Base-by-base conservation (phyloP, 2,113 vertebrate genomes). In the Poicephalus meyeri region DNA sequence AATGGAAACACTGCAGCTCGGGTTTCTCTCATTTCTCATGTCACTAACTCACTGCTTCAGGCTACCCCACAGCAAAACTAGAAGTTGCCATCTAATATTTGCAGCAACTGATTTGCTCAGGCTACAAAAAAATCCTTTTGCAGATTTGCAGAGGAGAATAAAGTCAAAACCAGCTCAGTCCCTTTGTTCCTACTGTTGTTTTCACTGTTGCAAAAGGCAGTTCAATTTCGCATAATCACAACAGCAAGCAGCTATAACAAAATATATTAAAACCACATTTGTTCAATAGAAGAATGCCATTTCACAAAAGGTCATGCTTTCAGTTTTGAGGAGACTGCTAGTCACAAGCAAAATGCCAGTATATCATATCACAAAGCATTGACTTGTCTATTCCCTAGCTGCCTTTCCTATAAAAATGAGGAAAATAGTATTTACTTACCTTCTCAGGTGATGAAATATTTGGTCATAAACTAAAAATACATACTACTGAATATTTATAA, bases 251-350 rank as follows among this genome's bases (percentile, higher is more conserved):
- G 82, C 82, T 91, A 86, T 55, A 93, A 71, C 76, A 90, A 82
- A 97, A 93, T 81, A 68, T 71, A 94, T 90, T 91, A 90, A 93
- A 94, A 77, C 1, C 88, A 83, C 92, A 94, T 94, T 93, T 93
- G 86, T 81, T 95, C 91, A 91, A 94, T 90, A 93, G 86, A 90
- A 90, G 42, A 86, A 88, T 86, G 88, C 60, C 89, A 91, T 91
- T 96, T 96, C 80, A 68, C 60, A 63, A 96, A 96, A 96, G 95
- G 93, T 95, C 95, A 84, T 33, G 72, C 86, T 91, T 94, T 88
- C 88, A 80, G 91, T 90, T 94, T 88, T 86, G 80, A 90, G 88
- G 16, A 78, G 77, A 58, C 76, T 80, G 86, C 82, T 88, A 86
- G 80, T 92, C 88, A 93, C 85, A 88, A 92, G 71, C 58, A 86